Evolutionary conservation across 2,797 vertebrate species (phyloP).

Genomic region (Rhinatrema bivittatum): DNA sequence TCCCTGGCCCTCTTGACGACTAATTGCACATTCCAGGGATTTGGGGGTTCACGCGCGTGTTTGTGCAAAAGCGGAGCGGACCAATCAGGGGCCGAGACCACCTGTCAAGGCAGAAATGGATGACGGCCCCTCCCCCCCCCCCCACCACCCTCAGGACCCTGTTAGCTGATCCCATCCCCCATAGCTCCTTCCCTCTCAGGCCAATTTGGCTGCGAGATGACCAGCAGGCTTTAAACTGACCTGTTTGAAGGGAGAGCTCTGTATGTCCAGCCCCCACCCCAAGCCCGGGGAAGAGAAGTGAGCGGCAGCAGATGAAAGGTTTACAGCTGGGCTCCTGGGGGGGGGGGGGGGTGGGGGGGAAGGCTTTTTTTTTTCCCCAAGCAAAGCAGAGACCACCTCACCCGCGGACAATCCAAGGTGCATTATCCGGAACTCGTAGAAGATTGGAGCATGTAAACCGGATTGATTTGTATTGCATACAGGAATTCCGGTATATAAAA

Average conservation of each 20-base stretch:
- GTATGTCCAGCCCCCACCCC: conserved; percentile 3
- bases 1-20: conserved; percentile 47
- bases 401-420: no score
- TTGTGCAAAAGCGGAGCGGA: conserved; percentile 25
- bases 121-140: conserved; percentile 33
- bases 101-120: conserved; percentile 42
- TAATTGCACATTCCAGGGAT: conserved; percentile 56
- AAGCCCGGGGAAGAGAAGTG: no score
- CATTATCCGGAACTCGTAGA: no score
- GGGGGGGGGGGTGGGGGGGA: background rate
- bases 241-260: conserved; percentile 11
- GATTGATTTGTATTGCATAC: no score
- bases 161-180: conserved; percentile 8
- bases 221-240: conserved; percentile 11
- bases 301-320: background rate
- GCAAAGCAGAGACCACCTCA: no score
- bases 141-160: conserved; percentile 8
- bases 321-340: background rate
- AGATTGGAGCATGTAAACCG: no score
- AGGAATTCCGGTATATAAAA: no score
- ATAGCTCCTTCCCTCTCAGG: conserved; percentile 7
- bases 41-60: conserved; percentile 48
- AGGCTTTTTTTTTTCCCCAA: no score
- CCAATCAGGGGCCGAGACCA: conserved; percentile 56
- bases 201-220: conserved; percentile 13